These are phyloP conservation scores for Botia kubotai DNA, from an alignment of 2,797 vertebrate genomes.

Conservation along the genomic window DNA sequence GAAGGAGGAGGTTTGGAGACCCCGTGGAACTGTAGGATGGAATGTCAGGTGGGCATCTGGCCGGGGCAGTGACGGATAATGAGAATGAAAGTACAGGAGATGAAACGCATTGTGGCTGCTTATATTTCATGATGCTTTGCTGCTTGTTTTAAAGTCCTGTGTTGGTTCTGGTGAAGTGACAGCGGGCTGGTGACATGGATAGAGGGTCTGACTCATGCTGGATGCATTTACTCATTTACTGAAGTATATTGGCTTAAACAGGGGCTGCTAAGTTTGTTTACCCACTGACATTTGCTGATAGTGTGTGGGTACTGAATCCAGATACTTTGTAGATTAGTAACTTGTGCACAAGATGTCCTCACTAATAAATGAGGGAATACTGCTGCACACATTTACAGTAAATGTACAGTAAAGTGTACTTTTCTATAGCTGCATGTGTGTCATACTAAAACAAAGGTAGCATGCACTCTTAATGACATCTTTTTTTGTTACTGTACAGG, in stretches of 20 bases:
- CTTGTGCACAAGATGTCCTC: slow-evolving; percentile 2
- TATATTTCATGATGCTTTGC: neutral
- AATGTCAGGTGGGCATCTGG: slow-evolving; percentile 66
- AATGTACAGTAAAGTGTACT: neutral
- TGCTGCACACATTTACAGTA: neutral
- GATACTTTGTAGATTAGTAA: neutral
- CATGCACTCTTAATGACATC: slow-evolving; percentile 14
- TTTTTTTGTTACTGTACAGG: slow-evolving; percentile 52
- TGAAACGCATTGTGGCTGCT: slow-evolving; percentile 1
- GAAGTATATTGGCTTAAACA: neutral
- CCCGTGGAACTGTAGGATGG: slow-evolving; percentile 59
- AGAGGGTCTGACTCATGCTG: slow-evolving; percentile 4
- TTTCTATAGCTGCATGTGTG: slow-evolving; percentile 1
- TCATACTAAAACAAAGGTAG: slow-evolving; percentile 28
- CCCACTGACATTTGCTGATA: slow-evolving; percentile 22
- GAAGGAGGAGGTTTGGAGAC: slow-evolving; percentile 62
- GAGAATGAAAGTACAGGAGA: slow-evolving; percentile 26
- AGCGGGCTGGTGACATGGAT: neutral
- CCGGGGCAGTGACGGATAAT: slow-evolving; percentile 1
- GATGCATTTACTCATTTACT: neutral
- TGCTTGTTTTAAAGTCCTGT: slow-evolving; percentile 21
- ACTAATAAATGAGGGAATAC: neutral
- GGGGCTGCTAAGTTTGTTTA: slow-evolving; percentile 24
- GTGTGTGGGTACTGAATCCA: slow-evolving; percentile 13
- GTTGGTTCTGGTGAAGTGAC: slow-evolving; percentile 10